Base-by-base conservation (phyloP, 2,797 vertebrate genomes). In the Etheostoma nigrum region DNA sequence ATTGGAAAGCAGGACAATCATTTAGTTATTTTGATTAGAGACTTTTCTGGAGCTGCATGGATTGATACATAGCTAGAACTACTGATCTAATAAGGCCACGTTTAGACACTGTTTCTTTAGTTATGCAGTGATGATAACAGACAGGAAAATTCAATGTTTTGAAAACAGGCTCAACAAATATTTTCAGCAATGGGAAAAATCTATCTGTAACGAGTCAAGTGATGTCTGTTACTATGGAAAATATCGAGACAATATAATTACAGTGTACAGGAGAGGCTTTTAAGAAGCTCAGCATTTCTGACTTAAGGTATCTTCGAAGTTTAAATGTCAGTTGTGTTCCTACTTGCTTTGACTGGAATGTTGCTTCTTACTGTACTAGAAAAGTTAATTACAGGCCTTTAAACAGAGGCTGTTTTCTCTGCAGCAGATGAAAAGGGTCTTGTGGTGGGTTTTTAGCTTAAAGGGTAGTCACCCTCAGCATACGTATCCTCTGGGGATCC, bases 321-420 rank as follows among this genome's bases (percentile, higher is more conserved):
- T 65, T 54, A 72, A 83, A 71, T 78, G 72, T 71, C 71, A 48
- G 76, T 73, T 62, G 16, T 83, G 86, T 71, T 80, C 45, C 55
- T 44, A 64, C 86, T 81, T 15, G 86, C 45, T 72, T 71, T 49
- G 54, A 61, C 70, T 69, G 65, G 57, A 78, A 74, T 81, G 47
- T 68, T 49, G 25, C 58, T 6, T 52, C 74, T 81, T 65, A 15
- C 42, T 55, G 69, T 42, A 15, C 36, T 40, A 40, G 10, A 68
- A 78, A 89, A 82, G 76, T 78, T 87, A 89, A 89, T 88, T 93
- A 86, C 68, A 81, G 74, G 76, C 79, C 71, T 71, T 60, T 48
- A 78, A 87, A 85, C 79, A 57, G 49, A 75, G 75, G 66, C 67
- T 76, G 68, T 78, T 79, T 75, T 83, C 66, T 82, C 48, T 13